A percentile compares a stretch with the other conserved stretches of the same genome.
Evolutionary conservation across 1,140 invertebrate species (phyloP).

Genomic region (Brachionus sp.): DNA sequence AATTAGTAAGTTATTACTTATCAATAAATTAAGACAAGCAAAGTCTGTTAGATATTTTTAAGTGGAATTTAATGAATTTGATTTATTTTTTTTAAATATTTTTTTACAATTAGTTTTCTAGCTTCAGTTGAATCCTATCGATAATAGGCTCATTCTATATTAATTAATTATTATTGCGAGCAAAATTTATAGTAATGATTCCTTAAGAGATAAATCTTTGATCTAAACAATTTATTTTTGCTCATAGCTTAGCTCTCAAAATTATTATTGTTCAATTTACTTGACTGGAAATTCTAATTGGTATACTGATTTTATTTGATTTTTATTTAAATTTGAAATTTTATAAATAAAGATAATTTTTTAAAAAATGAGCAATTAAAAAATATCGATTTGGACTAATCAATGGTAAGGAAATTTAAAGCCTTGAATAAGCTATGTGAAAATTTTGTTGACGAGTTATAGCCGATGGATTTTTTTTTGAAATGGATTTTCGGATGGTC

Average conservation of each 20-base stretch:
- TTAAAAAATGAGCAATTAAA: not conserved
- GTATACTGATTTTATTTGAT: not conserved
- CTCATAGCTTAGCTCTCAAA: not conserved
- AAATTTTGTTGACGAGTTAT: not conserved
- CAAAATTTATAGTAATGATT: not conserved
- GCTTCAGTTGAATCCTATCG: not conserved
- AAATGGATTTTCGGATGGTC: not conserved
- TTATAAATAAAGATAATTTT: not conserved
- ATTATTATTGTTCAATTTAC: not conserved
- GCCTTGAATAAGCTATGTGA: not conserved
- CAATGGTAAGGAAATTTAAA: not conserved
- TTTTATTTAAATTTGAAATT: not conserved
- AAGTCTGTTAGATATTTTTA: constrained; percentile 21
- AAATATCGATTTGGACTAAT: not conserved
- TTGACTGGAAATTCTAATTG: not conserved
- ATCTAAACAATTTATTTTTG: not conserved
- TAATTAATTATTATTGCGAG: constrained; percentile 23
- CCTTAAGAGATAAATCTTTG: not conserved
- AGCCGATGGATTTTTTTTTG: not conserved
- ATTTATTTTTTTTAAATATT: constrained; percentile 36
- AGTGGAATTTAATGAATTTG: constrained; percentile 39
- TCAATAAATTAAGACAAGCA: not conserved
- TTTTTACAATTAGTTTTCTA: constrained; percentile 34
- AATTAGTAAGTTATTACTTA: constrained; percentile 27
- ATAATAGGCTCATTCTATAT: constrained; percentile 35